phyloP scores from a whole-genome alignment of 2,888 invertebrate species.

The Heteromurus nitidus region DNA sequence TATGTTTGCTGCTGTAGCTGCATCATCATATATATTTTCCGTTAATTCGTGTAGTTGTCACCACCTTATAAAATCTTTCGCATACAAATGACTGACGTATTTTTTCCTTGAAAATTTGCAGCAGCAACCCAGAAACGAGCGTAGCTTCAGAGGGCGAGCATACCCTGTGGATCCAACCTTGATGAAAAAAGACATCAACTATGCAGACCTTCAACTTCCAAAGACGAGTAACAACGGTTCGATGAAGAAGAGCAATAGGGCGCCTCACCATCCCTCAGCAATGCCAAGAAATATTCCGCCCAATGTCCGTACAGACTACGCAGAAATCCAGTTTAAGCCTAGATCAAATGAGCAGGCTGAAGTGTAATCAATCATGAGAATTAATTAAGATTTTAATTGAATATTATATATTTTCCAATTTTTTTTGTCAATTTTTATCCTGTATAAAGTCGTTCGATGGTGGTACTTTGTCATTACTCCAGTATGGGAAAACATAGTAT shows the following conservation, averaged over 20 bases:
- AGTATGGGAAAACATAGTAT: conserved; percentile 2
- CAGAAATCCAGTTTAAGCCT: conserved; percentile 73
- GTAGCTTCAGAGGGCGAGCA: conserved; percentile 72
- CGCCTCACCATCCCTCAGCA: conserved; percentile 67
- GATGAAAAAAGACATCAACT: conserved; percentile 74
- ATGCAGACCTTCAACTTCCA: conserved; percentile 75
- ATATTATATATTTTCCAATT: conserved; percentile 38
- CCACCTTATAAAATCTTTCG: no score
- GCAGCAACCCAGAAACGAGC: conserved; percentile 73
- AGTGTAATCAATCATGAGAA: conserved; percentile 58
- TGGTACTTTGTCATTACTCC: not conserved
- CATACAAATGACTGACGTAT: no score
- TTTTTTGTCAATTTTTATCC: conserved; percentile 56
- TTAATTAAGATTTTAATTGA: conserved; percentile 15
- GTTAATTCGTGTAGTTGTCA: no score
- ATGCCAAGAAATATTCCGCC: conserved; percentile 70
- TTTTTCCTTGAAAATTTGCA: conserved; percentile 23
- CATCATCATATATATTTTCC: no score
- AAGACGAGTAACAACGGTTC: conserved; percentile 75
- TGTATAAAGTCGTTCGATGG: conserved; percentile 38
- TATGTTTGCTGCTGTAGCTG: no score
- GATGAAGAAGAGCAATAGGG: conserved; percentile 74
- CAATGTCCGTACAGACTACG: conserved; percentile 69
- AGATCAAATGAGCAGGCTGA: conserved; percentile 73
- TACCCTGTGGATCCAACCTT: conserved; percentile 71